phyloP scores from a whole-genome alignment of 2,113 vertebrate species.

The Callospermophilus lateralis region DNA sequence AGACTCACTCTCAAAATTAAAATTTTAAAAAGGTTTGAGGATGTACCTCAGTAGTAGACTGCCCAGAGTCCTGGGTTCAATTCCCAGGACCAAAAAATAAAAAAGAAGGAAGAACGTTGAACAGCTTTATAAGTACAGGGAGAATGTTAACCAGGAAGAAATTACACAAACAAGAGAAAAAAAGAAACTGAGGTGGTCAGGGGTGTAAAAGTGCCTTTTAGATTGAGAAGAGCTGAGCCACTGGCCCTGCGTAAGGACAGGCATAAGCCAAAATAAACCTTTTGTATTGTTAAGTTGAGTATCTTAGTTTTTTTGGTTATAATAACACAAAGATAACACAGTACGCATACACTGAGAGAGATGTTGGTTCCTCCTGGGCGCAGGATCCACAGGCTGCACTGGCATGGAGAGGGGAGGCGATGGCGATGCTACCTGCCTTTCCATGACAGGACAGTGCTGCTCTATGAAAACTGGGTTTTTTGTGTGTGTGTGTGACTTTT shows the following conservation, averaged over 20 bases:
- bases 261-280: no score
- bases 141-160: neutral
- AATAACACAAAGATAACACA: neutral
- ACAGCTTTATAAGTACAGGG: neutral
- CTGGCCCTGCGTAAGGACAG: no score
- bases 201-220: neutral
- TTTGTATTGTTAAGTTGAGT: neutral
- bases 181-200: neutral
- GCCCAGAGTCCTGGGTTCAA: no score
- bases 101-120: neutral
- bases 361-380: neutral
- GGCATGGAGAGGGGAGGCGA: neutral
- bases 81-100: no score
- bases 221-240: neutral
- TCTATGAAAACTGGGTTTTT: neutral
- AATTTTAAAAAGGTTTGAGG: no score
- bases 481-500: neutral
- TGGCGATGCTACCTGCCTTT: no score
- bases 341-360: neutral
- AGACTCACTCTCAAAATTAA: no score
- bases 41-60: no score
- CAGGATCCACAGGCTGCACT: fast-evolving
- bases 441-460: neutral
- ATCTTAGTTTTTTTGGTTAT: neutral
- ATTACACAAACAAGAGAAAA: neutral